Evolutionary conservation across 2,888 invertebrate species (phyloP), one percentile per base, ranked within the genome.

Genomic region (Tachystola acroxantha): DNA sequence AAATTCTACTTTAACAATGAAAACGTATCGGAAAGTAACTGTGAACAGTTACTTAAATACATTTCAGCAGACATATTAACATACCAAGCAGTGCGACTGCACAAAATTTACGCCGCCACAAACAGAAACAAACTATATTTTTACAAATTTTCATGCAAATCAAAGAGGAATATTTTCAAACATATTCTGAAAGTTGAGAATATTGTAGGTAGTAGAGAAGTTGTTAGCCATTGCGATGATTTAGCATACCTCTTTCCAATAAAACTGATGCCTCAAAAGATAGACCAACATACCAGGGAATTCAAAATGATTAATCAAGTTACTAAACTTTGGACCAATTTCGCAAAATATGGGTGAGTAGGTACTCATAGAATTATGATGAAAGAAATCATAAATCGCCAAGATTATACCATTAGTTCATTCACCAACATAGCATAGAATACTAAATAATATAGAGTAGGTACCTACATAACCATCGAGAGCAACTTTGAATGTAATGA

Each of bases 271-370:
- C 42, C 43, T 1, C 42, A 56, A 2, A 55, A 58, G 33, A 45
- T 68, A 1, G 45, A 59, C 10, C 49, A 45, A 16, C 44, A 52
- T 5, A 61, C 72, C 0, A 52, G 57, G 1, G 49, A 51, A 3
- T 70, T 64, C 29, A 48, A 62, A 35, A 45, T 68, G 40, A 65
- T 81, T 7, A 51, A 75, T 0, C 62, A 45, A 31, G 47, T 72
- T 0, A 69, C 66, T 0, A 71, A 45, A 7, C 48, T 81, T 7
- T 81, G 75, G 76, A 76, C 79, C 0, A 76, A 80, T 40, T 80
- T 79, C 32, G 79, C 77, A 0, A 79, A 76, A 55, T 64, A 48
- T 35, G 77, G 79, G 78, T 80, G 46, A 64, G 67, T 24, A n/a
- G n/a, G n/a, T n/a, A n/a, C n/a, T n/a, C n/a, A n/a, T n/a, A n/a